Conservation (phyloP, 2,888 invertebrate genomes). For the Cephus nigrinus region DNA sequence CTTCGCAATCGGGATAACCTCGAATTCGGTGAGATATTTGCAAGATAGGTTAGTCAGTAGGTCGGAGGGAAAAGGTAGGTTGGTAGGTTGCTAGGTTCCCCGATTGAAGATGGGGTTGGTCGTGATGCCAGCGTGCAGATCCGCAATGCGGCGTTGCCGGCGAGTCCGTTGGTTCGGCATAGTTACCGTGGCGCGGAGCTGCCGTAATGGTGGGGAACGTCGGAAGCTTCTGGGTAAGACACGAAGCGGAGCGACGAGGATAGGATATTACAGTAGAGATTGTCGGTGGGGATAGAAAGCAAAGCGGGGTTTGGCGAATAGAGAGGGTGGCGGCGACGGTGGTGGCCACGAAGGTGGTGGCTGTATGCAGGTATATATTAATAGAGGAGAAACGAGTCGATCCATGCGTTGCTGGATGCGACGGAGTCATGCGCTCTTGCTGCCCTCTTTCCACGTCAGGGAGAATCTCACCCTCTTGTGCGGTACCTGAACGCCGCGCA, state of each 20-base stretch:
- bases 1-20: background rate
- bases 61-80: slow-evolving; percentile 19
- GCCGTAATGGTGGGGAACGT: background rate
- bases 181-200: slow-evolving; percentile 24
- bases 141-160: slow-evolving; percentile 65
- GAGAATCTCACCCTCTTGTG: slow-evolving; percentile 22
- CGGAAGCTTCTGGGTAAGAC: background rate
- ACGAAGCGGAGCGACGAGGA: background rate
- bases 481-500: slow-evolving; percentile 41
- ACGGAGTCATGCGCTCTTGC: slow-evolving; percentile 55
- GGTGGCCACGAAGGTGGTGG: slow-evolving; percentile 1
- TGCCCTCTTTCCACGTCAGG: slow-evolving; percentile 28
- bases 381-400: slow-evolving; percentile 45
- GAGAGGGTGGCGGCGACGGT: slow-evolving; percentile 10
- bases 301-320: background rate
- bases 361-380: slow-evolving; percentile 37
- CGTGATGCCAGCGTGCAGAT: slow-evolving; percentile 59
- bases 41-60: background rate
- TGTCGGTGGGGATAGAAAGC: background rate
- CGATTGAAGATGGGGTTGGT: slow-evolving; percentile 39
- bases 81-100: slow-evolving; percentile 27
- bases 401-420: slow-evolving; percentile 57
- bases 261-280: background rate
- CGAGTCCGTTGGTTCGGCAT: slow-evolving; percentile 49
- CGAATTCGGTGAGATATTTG: background rate